Base-by-base conservation (phyloP, 2,888 invertebrate genomes). In the Glaucopsyche alexis region DNA sequence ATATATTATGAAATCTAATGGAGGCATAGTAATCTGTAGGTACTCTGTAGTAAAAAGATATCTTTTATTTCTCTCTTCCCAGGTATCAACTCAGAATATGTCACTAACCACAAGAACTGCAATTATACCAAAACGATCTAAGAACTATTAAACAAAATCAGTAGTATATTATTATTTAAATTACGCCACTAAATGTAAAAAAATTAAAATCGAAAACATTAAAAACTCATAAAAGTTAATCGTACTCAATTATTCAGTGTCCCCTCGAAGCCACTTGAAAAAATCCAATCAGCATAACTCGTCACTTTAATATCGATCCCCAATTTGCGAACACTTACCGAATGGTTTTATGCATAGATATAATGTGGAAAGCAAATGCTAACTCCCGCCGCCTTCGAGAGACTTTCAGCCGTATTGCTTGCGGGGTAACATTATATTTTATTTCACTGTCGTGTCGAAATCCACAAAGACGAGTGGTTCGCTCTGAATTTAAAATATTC, bases 401-500 rank as follows among this genome's bases (percentile, higher is more conserved):
- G 76, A 89, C 79, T 85, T 79, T 87, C 77, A 81, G 83, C 87
- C 85, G 83, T 91, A 89, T 78, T 79, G 64, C 80, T 74, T 75
- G 78, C 74, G 78, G 52, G 82, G 82, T 83, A 87, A 81, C 82
- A 84, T 82, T 79, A 81, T 81, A 77, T 83, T 85, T 85, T 84
- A 81, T 85, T 84, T 86, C 83, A 87, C 87, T 87, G 84, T 79
- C 78, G 81, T 83, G 81, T 83, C 82, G 81, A 82, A 84, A 84
- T 85, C 84, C 82, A 86, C 86, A 85, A 87, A 88, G 87, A 85
- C 83, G 86, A 89, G 90, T 87, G 91, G 89, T 91, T 91, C 91
- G 89, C 91, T 91, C 89, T 85, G 87, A 90, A 85, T 90, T 93
- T 93, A 93, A 93, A 92, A 93, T 93, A 93, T 93, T 93, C 93